Conservation (phyloP, 1,140 invertebrate species). For the Pararge aegeria region DNA sequence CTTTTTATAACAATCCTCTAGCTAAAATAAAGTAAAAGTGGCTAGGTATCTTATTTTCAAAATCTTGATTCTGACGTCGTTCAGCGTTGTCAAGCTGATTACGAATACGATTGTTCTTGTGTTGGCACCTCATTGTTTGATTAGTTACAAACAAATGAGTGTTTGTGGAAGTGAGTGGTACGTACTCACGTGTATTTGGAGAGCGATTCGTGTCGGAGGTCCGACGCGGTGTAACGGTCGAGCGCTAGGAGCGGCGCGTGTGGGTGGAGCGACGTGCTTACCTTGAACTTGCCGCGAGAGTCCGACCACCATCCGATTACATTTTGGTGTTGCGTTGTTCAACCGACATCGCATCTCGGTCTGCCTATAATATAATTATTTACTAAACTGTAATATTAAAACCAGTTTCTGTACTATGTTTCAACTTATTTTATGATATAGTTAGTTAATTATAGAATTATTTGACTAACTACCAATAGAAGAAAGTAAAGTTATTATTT, state of each 20-base stretch:
- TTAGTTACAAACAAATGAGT: conserved; percentile 45
- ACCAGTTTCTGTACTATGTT: too few species aligned
- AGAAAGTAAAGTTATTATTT: too few species aligned
- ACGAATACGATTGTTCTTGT: conserved; percentile 30
- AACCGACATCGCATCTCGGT: conserved; percentile 2
- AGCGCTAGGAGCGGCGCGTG: conserved; percentile 62
- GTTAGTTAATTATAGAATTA: too few species aligned
- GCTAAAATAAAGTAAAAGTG: too few species aligned
- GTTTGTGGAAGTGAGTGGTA: conserved; percentile 47
- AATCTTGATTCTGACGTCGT: neutral
- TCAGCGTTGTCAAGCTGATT: conserved; percentile 9
- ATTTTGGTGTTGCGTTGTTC: conserved; percentile 40
- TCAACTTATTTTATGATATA: too few species aligned
- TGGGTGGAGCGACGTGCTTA: conserved; percentile 74
- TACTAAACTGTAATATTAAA: too few species aligned
- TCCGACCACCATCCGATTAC: conserved; percentile 42
- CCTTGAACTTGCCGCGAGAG: conserved; percentile 70
- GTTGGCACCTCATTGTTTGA: conserved; percentile 38
- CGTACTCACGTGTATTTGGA: conserved; percentile 28
- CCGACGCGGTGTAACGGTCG: conserved; percentile 60
- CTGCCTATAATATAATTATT: neutral
- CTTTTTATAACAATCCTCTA: too few species aligned
- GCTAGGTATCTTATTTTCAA: neutral
- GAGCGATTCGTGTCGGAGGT: conserved; percentile 58
- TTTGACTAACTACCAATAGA: too few species aligned